Conservation (phyloP, 2,113 vertebrate species). For the Monarcha castaneiventris region DNA sequence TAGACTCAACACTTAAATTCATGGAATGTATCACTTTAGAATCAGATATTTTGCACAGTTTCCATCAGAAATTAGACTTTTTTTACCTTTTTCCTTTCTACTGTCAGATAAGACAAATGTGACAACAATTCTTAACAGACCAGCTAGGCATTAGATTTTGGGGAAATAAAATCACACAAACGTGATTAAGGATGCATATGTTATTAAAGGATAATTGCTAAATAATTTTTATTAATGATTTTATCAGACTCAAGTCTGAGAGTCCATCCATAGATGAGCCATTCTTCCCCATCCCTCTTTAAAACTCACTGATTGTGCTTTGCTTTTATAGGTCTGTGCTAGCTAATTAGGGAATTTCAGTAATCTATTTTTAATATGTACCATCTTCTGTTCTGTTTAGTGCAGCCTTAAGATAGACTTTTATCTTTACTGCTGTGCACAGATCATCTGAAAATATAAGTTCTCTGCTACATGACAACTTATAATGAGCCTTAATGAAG, state of each 20-base stretch:
- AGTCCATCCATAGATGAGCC: constrained; percentile 48
- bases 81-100: neutral
- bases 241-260: constrained; percentile 45
- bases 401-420: constrained; percentile 81
- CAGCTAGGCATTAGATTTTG: neutral
- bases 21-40: neutral
- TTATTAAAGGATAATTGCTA: constrained; percentile 31
- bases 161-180: neutral
- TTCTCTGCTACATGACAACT: constrained; percentile 78
- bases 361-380: constrained; percentile 81
- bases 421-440: constrained; percentile 79
- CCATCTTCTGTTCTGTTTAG: constrained; percentile 78
- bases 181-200: neutral
- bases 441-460: constrained; percentile 78
- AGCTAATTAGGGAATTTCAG: constrained; percentile 75
- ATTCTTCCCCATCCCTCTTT: constrained; percentile 51
- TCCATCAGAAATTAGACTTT: neutral
- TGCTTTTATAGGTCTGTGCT: constrained; percentile 68
- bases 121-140: neutral
- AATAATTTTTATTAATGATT: constrained; percentile 10
- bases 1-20: neutral
- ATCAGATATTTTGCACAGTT: neutral
- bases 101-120: neutral
- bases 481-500: constrained; percentile 83
- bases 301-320: constrained; percentile 61